A percentile compares a stretch with the other conserved stretches of the same genome.
These are phyloP conservation scores for Menura novaehollandiae DNA, from an alignment of 2,113 vertebrate genomes.

Conservation along the genomic window DNA sequence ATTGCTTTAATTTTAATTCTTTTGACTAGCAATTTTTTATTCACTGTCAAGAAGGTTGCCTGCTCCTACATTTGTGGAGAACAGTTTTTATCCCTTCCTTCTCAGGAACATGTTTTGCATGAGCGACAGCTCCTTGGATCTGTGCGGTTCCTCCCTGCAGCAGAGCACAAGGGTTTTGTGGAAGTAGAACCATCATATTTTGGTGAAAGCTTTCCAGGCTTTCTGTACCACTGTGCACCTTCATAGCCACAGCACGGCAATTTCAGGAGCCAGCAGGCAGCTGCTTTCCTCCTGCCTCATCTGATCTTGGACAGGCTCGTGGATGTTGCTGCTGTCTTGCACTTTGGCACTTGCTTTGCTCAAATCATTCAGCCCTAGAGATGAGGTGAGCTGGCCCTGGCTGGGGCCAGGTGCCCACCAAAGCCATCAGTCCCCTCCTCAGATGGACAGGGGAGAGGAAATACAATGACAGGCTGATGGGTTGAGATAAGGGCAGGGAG, in stretches of 20 bases:
- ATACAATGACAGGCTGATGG: neutral
- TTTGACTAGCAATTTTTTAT: slow-evolving; percentile 15
- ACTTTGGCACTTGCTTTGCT: neutral
- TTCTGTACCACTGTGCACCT: neutral
- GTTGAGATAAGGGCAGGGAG: neutral
- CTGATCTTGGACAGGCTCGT: neutral
- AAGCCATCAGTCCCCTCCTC: neutral
- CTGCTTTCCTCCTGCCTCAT: neutral
- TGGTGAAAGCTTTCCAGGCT: neutral
- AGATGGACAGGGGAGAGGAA: neutral
- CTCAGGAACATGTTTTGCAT: neutral
- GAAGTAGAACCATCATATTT: neutral
- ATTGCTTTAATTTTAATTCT: slow-evolving; percentile 27
- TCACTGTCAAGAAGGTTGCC: neutral
- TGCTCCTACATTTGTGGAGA: neutral
- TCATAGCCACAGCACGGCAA: neutral
- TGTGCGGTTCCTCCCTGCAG: neutral
- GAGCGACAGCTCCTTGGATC: neutral
- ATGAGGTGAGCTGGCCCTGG: neutral
- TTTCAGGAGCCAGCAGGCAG: neutral
- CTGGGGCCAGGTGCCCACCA: neutral
- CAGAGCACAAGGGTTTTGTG: neutral
- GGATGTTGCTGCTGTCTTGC: neutral
- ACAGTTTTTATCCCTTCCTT: neutral
- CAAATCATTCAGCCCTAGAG: neutral